Evolutionary conservation across 1,140 invertebrate genomes (phyloP), one percentile per base, ranked within the genome.

Genomic region (Bombus confusus): DNA sequence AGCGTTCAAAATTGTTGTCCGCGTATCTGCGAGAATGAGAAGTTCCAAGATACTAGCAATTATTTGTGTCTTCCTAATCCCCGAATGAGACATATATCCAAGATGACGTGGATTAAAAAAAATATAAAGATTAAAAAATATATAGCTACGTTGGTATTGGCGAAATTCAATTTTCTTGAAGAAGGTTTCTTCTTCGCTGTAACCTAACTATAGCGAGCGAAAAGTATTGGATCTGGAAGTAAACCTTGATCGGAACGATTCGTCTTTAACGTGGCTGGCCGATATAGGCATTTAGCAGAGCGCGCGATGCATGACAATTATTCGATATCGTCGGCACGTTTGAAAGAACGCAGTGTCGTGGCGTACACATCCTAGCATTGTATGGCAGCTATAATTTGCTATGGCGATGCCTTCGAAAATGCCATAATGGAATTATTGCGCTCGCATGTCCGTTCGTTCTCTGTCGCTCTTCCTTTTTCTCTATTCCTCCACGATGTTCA

Each of bases 381-480:
- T 64, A 77, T 41, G 59, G 74, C 22, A n/a, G 66, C 66, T 80
- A 90, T 90, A 87, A 90, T 90, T 87, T 77, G 83, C 43, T 68
- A 90, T 8, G 47, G 13, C 69, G 71, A 69, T 86, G 71, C 76
- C 62, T 87, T 78, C 68, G 66, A 62, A 86, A 87, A 86, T 78
- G 57, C 81, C 47, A 68, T 90, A 90, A 90, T 87, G 80, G 86
- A 76, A 77, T 76, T 75, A 75, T 86, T 78, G 41, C 86, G 57
- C 71, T 47, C 43, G 64, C 18, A 64, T 68, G 47, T 76, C 57
- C 41, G 71, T 34, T 34, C 57, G 2, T 28, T 13, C 47, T 28
- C 74, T 47, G 5, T n/a, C 52, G 52, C 31, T 15, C 37, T 34
- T 57, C 18, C 18, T 8, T 77, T 74, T 34, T 15, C 25, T 18